A percentile compares a stretch with the other conserved stretches of the same genome.
Evolutionary conservation across 2,797 vertebrate species (phyloP).

Genomic region (Danio tinwini): DNA sequence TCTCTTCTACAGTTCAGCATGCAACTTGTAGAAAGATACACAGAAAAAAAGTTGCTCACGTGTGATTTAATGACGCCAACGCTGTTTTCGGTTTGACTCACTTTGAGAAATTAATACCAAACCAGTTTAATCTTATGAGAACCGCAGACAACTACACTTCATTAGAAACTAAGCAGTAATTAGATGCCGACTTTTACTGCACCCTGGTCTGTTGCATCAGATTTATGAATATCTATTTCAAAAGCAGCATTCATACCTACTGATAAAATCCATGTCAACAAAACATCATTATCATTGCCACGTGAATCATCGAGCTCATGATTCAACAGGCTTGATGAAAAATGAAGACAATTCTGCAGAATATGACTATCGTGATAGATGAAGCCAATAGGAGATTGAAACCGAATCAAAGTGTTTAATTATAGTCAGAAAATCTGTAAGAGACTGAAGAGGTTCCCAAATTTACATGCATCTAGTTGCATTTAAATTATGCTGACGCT

Average conservation of each 20-base stretch:
- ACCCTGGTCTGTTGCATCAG: neutral
- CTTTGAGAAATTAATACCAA: conserved; percentile 66
- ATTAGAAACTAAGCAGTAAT: conserved; percentile 21
- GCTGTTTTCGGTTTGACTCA: conserved; percentile 75
- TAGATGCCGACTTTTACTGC: neutral
- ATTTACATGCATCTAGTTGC: conserved; percentile 4
- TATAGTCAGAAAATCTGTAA: neutral
- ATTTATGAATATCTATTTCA: neutral
- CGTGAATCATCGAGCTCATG: conserved; percentile 14
- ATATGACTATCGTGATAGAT: neutral
- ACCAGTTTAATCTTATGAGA: conserved; percentile 62
- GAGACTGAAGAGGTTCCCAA: neutral
- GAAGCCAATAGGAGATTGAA: neutral
- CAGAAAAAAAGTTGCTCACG: conserved; percentile 64
- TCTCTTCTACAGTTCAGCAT: conserved; percentile 48
- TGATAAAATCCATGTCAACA: conserved; percentile 11
- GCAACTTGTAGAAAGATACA: conserved; percentile 40
- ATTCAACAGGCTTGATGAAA: neutral
- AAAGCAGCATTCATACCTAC: neutral
- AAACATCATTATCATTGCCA: neutral
- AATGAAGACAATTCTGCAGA: conserved; percentile 18
- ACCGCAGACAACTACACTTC: conserved; percentile 54
- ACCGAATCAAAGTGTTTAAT: neutral
- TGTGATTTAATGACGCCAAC: conserved; percentile 77
- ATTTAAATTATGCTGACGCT: conserved; percentile 55